Percentiles rank a stretch among this genome's conserved stretches.
Evolutionary conservation across 2,888 invertebrate species (phyloP).

Genomic region (Cetonia aurata): DNA sequence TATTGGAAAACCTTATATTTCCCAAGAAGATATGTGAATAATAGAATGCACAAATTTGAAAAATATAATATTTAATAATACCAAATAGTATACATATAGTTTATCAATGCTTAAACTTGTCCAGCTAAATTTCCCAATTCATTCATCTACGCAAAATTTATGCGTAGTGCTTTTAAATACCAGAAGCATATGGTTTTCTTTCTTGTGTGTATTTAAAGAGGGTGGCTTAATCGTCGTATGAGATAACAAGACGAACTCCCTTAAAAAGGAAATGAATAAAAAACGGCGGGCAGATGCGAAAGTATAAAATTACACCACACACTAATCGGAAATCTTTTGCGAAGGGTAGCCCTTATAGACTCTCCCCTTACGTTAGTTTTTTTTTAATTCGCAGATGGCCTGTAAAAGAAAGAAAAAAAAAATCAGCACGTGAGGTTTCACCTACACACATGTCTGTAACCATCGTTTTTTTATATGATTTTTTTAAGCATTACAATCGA

Average conservation of each 20-base stretch:
- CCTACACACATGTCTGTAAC: conserved; percentile 23
- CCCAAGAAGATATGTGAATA: too few species aligned
- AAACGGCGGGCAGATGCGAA: conserved; percentile 32
- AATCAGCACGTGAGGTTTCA: conserved; percentile 43
- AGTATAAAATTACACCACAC: conserved; percentile 35
- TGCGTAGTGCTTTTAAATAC: too few species aligned
- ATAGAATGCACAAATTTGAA: too few species aligned
- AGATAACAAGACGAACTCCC: neutral
- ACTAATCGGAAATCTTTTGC: conserved; percentile 38
- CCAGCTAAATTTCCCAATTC: too few species aligned
- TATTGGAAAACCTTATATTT: too few species aligned
- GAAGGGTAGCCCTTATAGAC: conserved; percentile 15
- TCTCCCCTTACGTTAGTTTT: conserved; percentile 8
- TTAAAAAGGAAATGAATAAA: conserved; percentile 34
- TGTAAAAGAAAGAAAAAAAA: conserved; percentile 16
- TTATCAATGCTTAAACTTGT: too few species aligned
- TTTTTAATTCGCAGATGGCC: conserved; percentile 20
- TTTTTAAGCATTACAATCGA: conserved; percentile 25
- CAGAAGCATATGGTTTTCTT: too few species aligned
- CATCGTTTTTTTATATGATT: conserved; percentile 24
- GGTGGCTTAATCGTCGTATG: too few species aligned
- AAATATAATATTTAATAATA: too few species aligned
- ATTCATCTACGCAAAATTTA: too few species aligned
- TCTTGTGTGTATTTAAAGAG: too few species aligned
- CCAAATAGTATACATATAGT: too few species aligned